Conservation (phyloP, 2,888 invertebrate species). For the Ophion slaviceki region DNA sequence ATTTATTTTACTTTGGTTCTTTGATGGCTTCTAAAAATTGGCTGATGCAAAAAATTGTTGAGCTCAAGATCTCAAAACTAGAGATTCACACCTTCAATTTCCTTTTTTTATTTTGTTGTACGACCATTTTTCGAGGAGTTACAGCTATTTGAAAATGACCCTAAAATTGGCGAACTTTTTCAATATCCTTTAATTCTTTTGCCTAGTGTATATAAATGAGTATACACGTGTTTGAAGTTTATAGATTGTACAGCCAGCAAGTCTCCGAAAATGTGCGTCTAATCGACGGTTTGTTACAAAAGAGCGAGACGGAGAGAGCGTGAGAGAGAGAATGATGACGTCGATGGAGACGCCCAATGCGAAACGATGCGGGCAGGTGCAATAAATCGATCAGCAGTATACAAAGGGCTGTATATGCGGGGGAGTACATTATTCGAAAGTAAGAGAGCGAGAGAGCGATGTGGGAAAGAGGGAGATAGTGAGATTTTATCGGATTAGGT, state of each 20-base stretch:
- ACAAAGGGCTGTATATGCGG: background rate
- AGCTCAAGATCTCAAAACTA: too few relatives aligned
- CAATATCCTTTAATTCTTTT: too few relatives aligned
- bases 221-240: too few relatives aligned
- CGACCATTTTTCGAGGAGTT: too few relatives aligned
- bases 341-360: background rate
- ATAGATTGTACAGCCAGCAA: background rate
- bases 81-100: too few relatives aligned
- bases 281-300: background rate
- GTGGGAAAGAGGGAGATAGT: background rate
- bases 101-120: too few relatives aligned
- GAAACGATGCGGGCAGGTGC: conserved; percentile 1
- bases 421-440: background rate
- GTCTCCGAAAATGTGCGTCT: background rate
- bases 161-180: too few relatives aligned
- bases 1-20: too few relatives aligned
- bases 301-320: background rate
- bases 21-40: too few relatives aligned
- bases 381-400: conserved; percentile 8
- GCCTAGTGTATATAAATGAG: too few relatives aligned
- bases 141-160: too few relatives aligned
- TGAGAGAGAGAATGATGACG: background rate
- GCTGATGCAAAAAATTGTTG: too few relatives aligned
- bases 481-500: background rate
- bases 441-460: background rate